Conservation (phyloP, 2,888 invertebrate genomes). For the Cantharis lateralis region DNA sequence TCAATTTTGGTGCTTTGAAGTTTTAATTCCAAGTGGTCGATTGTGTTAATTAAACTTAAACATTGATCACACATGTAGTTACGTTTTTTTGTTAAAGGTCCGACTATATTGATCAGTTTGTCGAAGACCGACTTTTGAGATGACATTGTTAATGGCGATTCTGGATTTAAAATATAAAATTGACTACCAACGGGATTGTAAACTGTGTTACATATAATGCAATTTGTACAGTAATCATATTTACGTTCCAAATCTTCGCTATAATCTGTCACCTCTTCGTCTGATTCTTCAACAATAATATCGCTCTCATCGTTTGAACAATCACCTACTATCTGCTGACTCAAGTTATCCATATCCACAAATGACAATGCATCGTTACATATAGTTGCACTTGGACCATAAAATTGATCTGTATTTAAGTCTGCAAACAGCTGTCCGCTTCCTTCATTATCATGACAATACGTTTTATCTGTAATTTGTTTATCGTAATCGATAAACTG, state of each 20-base stretch:
- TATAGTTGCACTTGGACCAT: background rate
- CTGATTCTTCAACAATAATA: conserved; percentile 54
- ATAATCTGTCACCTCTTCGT: conserved; percentile 47
- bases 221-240: conserved; percentile 41
- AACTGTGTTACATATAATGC: conserved; percentile 50
- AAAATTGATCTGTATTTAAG: background rate
- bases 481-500: background rate
- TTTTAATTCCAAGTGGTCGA: conserved; percentile 54
- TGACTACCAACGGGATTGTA: conserved; percentile 49
- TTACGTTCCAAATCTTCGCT: conserved; percentile 42
- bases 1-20: conserved; percentile 46
- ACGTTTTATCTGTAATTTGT: background rate
- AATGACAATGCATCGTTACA: conserved; percentile 19
- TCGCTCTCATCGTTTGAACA: conserved; percentile 52
- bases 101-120: conserved; percentile 46
- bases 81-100: conserved; percentile 35
- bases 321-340: conserved; percentile 41
- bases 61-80: conserved; percentile 53
- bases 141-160: conserved; percentile 52
- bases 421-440: background rate
- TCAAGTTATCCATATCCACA: conserved; percentile 16
- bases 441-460: background rate
- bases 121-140: conserved; percentile 49
- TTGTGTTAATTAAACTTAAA: conserved; percentile 52
- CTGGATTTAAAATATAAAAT: conserved; percentile 50